Evolutionary conservation across 2,797 vertebrate genomes (phyloP).

Genomic region (Alectoris magna): DNA sequence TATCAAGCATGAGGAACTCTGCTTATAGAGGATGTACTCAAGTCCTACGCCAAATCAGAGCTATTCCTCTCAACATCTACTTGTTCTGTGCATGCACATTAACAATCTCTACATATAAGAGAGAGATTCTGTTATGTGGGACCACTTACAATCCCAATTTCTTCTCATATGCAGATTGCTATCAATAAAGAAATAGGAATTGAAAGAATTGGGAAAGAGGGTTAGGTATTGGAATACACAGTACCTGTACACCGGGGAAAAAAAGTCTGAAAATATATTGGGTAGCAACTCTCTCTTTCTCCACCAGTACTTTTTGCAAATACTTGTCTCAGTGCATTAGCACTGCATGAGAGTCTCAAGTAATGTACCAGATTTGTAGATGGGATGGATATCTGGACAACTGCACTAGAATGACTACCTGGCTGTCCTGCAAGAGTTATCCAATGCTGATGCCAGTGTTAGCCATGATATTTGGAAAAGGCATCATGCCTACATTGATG

Average conservation of each 20-base stretch:
- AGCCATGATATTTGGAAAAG: background rate
- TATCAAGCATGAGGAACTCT: background rate
- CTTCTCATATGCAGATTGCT: background rate
- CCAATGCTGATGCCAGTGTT: background rate
- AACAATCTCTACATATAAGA: background rate
- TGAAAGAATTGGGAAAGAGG: background rate
- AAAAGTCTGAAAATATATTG: background rate
- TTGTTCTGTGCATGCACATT: background rate
- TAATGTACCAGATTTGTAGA: background rate
- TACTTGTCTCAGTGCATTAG: background rate
- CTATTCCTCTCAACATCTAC: background rate
- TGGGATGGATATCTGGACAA: background rate
- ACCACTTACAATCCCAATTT: background rate
- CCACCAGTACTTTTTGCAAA: background rate
- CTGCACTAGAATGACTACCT: fast-evolving
- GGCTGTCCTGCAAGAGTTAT: background rate
- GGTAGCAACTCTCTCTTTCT: background rate
- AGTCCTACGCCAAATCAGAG: background rate
- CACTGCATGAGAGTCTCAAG: fast-evolving
- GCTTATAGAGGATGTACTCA: background rate
- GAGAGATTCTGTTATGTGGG: background rate
- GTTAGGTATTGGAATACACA: background rate
- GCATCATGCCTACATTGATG: background rate
- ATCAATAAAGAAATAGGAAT: background rate
- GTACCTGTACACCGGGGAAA: background rate